A percentile compares a stretch with the other conserved stretches of the same genome.
These are phyloP conservation scores for Stomorhina lunata DNA, from an alignment of 2,888 invertebrate genomes.

Conservation along the genomic window DNA sequence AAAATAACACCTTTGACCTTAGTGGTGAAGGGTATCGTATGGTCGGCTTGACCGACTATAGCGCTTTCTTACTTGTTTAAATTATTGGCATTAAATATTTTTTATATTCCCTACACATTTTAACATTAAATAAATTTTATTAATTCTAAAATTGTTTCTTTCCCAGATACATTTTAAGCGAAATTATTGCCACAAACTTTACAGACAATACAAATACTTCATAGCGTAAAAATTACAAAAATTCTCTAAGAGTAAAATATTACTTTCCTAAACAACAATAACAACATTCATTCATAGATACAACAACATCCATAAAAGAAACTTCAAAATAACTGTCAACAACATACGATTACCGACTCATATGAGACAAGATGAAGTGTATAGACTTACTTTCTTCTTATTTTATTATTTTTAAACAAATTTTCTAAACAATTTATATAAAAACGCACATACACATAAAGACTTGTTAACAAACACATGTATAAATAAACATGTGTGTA, in stretches of 20 bases:
- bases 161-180: background rate
- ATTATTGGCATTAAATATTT: no score
- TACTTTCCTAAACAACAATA: constrained; percentile 36
- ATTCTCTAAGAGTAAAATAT: constrained; percentile 2
- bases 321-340: constrained; percentile 53
- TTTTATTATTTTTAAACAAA: background rate
- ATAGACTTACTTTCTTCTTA: background rate
- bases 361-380: background rate
- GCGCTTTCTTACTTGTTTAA: no score
- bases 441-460: background rate
- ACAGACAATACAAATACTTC: constrained; percentile 18
- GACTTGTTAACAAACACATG: constrained; percentile 63
- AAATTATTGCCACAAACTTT: constrained; percentile 15
- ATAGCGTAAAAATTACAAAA: background rate
- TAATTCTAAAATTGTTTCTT: no score
- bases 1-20: no score
- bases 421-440: background rate
- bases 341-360: constrained; percentile 13
- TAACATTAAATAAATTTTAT: background rate
- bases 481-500: no score
- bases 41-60: no score
- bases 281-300: no score
- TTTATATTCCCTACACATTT: no score
- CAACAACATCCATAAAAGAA: no score
- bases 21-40: no score